Evolutionary conservation across 2,888 invertebrate genomes (phyloP).

Genomic region (Drosophila greeni): DNA sequence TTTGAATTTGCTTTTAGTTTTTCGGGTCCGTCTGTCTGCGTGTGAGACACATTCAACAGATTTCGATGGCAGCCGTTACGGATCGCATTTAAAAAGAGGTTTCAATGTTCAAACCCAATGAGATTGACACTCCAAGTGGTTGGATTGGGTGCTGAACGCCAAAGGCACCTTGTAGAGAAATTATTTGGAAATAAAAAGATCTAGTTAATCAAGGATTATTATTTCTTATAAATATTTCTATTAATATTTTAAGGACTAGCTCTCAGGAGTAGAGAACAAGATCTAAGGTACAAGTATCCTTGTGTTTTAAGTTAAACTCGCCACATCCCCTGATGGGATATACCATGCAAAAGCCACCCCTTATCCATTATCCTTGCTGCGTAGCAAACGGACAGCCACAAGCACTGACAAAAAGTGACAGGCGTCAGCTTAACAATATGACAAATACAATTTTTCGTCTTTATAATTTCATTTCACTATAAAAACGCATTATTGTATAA

Average conservation of each 20-base stretch:
- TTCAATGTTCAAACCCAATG: conserved; percentile 57
- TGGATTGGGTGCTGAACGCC: conserved; percentile 12
- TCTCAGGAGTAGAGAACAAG: no score
- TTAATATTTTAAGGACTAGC: no score
- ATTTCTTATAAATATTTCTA: no score
- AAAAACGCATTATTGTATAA: conserved; percentile 69
- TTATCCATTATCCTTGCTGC: conserved; percentile 9
- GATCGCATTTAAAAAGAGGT: conserved; percentile 70
- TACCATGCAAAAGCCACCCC: conserved; percentile 1
- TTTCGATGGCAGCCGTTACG: conserved; percentile 72
- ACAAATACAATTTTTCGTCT: conserved; percentile 73
- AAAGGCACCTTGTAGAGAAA: conserved; percentile 1
- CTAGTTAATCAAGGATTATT: no score
- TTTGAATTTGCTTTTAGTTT: conserved; percentile 76
- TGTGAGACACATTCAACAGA: conserved; percentile 64
- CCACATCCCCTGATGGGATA: not conserved
- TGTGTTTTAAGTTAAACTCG: not conserved
- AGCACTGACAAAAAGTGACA: conserved; percentile 54
- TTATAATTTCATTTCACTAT: conserved; percentile 68
- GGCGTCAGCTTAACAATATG: conserved; percentile 73
- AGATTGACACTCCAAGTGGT: not conserved
- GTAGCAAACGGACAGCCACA: conserved; percentile 17
- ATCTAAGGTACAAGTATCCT: no score
- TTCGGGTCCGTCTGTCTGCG: conserved; percentile 36
- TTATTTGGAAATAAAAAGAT: no score